Conservation (phyloP, 2,888 invertebrate species). For the Drosophila pullipes region DNA sequence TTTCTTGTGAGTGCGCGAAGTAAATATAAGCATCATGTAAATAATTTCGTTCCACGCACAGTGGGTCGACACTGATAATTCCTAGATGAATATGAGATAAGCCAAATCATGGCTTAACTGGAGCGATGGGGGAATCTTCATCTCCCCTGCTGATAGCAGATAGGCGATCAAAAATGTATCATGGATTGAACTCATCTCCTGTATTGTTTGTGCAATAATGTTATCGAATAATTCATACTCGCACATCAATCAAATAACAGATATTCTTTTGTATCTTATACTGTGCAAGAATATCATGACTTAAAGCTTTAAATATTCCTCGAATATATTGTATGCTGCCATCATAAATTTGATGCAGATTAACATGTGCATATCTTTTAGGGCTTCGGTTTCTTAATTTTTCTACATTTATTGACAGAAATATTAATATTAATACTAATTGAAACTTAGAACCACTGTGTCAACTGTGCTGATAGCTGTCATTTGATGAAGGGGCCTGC, state of each 20-base stretch:
- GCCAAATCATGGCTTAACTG: background rate
- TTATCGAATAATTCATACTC: background rate
- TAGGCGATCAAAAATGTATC: background rate
- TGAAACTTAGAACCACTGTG: conserved; percentile 30
- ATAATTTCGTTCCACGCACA: conserved; percentile 61
- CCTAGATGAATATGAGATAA: background rate
- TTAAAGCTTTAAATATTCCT: background rate
- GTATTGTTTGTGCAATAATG: background rate
- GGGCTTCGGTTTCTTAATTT: background rate
- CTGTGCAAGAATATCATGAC: background rate
- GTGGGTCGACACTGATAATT: conserved; percentile 25
- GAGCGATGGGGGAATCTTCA: background rate
- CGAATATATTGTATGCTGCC: background rate
- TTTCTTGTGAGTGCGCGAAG: conserved; percentile 64
- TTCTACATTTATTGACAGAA: background rate
- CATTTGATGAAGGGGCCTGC: conserved; percentile 25
- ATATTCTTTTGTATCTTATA: background rate
- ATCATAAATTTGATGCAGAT: background rate
- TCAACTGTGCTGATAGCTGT: background rate
- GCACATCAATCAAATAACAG: too few species aligned
- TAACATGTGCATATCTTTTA: background rate
- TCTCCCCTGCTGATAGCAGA: background rate
- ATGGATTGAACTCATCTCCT: background rate
- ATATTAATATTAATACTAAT: background rate
- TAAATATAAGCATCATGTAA: conserved; percentile 70